Percentiles rank a stretch among this genome's conserved stretches.
phyloP scores from a whole-genome alignment of 2,113 vertebrate genomes.

The Ophthalmolycus amberensis region DNA sequence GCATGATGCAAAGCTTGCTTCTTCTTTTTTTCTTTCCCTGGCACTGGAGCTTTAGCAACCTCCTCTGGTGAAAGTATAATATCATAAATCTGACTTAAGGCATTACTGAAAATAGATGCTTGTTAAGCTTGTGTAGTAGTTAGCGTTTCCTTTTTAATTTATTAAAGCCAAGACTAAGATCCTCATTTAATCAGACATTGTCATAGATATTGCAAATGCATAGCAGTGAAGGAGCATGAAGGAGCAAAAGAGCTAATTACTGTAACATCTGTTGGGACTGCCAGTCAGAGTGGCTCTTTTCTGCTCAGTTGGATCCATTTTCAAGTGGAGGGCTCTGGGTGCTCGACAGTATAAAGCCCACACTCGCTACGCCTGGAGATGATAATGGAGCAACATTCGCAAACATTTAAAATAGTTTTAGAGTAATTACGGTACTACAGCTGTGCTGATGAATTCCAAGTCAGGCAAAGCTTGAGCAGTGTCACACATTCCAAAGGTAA shows the following conservation, averaged over 20 bases:
- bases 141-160: conserved; percentile 4
- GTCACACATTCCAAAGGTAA: conserved; percentile 12
- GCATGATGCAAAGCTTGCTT: conserved; percentile 10
- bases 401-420: conserved; percentile 4
- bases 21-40: conserved; percentile 4
- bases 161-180: conserved; percentile 19
- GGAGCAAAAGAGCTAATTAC: conserved; percentile 55
- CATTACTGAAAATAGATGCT: conserved; percentile 26
- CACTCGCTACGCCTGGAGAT: not conserved
- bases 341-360: conserved; percentile 28
- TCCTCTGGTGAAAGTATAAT: conserved; percentile 24
- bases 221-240: not conserved
- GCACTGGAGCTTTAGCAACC: conserved; percentile 6
- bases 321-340: conserved; percentile 27
- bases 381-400: conserved; percentile 26
- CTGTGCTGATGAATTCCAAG: not conserved
- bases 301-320: conserved; percentile 56
- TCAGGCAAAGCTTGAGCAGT: not conserved
- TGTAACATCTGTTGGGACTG: conserved; percentile 15
- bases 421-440: not conserved
- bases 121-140: conserved; percentile 10
- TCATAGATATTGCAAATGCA: conserved; percentile 5
- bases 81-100: conserved; percentile 10
- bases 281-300: conserved; percentile 57
- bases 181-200: not conserved